phyloP scores from a whole-genome alignment of 2,797 vertebrate genomes.

The Esox masquinongy region DNA sequence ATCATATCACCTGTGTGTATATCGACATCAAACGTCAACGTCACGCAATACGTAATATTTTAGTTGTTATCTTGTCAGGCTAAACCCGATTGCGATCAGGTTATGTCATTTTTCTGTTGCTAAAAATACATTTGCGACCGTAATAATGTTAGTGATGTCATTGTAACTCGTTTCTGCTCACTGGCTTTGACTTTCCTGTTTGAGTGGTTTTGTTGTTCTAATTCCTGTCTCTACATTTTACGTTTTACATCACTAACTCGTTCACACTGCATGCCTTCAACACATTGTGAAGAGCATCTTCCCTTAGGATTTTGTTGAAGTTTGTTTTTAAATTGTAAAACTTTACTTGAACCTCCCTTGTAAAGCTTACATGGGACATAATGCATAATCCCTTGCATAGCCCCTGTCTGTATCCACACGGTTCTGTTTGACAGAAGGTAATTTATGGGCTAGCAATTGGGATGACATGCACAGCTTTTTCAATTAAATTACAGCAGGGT shows the following conservation, averaged over 20 bases:
- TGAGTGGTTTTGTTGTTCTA: not conserved
- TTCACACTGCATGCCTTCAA: not conserved
- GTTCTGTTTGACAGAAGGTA: not conserved
- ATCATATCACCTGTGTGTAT: not conserved
- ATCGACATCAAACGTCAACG: not conserved
- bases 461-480: constrained; percentile 8
- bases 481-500: not conserved
- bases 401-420: constrained; percentile 28
- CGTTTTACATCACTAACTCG: not conserved
- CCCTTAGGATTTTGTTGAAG: not conserved
- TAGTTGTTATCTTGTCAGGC: not conserved
- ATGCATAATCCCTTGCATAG: constrained; percentile 53
- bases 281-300: constrained; percentile 19
- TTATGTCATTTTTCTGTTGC: not conserved
- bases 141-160: not conserved
- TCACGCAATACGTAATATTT: not conserved
- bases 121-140: not conserved
- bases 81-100: not conserved
- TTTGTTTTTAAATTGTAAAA: constrained; percentile 1
- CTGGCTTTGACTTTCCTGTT: not conserved
- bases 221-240: constrained; percentile 39
- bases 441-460: not conserved
- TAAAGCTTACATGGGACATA: constrained; percentile 46
- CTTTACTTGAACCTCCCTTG: constrained; percentile 55
- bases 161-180: not conserved